These are phyloP conservation scores for Carapus acus DNA, from an alignment of 2,797 vertebrate genomes.

Conservation along the genomic window DNA sequence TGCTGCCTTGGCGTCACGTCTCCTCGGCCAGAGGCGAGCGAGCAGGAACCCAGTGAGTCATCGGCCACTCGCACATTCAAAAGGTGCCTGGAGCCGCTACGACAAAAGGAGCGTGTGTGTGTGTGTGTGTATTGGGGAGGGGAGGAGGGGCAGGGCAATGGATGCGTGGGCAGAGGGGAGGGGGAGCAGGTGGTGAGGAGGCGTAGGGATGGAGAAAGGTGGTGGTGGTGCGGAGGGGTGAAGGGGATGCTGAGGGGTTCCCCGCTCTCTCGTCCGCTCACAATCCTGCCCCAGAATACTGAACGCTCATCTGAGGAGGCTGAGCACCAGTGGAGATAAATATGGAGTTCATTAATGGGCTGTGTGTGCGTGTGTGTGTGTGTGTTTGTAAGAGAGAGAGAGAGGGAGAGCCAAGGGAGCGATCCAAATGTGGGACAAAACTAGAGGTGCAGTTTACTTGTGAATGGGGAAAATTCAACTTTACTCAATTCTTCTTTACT, in stretches of 20 bases:
- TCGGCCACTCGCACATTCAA: constrained; percentile 55
- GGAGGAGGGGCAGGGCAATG: constrained; percentile 24
- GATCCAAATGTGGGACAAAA: constrained; percentile 16
- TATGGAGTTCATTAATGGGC: constrained; percentile 38
- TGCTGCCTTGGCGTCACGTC: constrained; percentile 45
- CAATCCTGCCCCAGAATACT: too few relatives aligned
- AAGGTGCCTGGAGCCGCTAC: constrained; percentile 47
- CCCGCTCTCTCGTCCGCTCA: constrained; percentile 39
- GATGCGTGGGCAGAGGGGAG: constrained; percentile 43
- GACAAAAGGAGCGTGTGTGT: constrained; percentile 54
- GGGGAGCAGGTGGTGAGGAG: constrained; percentile 6
- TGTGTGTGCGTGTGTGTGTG: constrained; percentile 19
- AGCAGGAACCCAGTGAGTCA: constrained; percentile 67
- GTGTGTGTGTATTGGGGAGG: constrained; percentile 31
- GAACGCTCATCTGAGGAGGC: constrained; percentile 23
- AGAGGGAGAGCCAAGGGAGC: constrained; percentile 20
- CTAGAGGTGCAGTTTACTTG: constrained; percentile 19
- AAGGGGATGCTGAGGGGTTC: constrained; percentile 28
- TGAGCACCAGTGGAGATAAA: constrained; percentile 29
- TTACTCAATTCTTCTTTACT: too few relatives aligned
- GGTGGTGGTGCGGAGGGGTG: constrained; percentile 9
- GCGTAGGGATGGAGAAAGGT: constrained; percentile 29
- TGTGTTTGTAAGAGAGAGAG: constrained; percentile 4
- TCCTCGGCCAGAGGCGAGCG: constrained; percentile 44
- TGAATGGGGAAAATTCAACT: constrained; percentile 38